These are phyloP conservation scores for Trichonephila clavipes DNA, from an alignment of 1,140 invertebrate genomes.

Conservation along the genomic window DNA sequence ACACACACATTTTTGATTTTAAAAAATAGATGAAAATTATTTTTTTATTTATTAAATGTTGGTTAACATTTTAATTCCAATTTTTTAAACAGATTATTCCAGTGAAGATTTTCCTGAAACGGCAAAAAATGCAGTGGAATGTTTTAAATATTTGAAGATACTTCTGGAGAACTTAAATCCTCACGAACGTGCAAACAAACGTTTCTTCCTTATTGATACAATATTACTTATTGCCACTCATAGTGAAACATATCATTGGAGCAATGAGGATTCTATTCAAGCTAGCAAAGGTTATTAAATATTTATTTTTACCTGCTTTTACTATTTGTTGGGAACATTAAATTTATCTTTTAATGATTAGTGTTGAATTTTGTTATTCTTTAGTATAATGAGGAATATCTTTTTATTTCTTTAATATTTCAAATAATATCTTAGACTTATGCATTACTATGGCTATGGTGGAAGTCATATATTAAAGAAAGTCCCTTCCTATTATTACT, in stretches of 20 bases:
- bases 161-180: not conserved
- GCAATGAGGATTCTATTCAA: not conserved
- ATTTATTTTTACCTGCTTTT: not conserved
- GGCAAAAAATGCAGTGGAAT: conserved; percentile 10
- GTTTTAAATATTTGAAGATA: conserved; percentile 10
- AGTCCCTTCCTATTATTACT: too few relatives aligned
- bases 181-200: not conserved
- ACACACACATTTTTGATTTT: too few relatives aligned
- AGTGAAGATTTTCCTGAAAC: conserved; percentile 39
- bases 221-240: conserved; percentile 58
- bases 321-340: not conserved
- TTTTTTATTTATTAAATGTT: not conserved
- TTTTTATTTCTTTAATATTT: too few relatives aligned
- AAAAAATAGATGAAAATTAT: too few relatives aligned
- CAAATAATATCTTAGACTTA: too few relatives aligned
- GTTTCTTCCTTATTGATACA: not conserved
- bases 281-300: not conserved
- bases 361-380: too few relatives aligned
- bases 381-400: too few relatives aligned
- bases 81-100: conserved; percentile 22
- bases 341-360: not conserved
- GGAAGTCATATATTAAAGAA: too few relatives aligned
- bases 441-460: too few relatives aligned
- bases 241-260: conserved; percentile 13
- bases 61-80: not conserved